A percentile compares a stretch with the other conserved stretches of the same genome.
Evolutionary conservation across 2,113 vertebrate species (phyloP).

Genomic region (Dicentrarchus labrax): DNA sequence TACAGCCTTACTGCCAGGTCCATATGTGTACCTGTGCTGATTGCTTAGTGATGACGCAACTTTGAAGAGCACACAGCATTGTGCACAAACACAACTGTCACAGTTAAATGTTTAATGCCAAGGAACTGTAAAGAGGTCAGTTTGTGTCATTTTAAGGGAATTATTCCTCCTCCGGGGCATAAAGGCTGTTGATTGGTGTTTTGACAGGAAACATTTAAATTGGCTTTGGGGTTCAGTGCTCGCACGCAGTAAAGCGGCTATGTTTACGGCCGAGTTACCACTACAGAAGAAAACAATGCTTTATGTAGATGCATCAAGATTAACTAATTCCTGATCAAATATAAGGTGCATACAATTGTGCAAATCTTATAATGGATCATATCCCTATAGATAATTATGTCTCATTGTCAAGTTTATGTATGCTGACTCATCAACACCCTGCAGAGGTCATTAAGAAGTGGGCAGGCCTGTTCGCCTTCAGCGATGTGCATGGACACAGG

Average conservation of each 20-base stretch:
- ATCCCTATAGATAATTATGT: not conserved
- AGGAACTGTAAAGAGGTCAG: not conserved
- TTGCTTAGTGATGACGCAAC: not conserved
- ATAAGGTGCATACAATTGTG: not conserved
- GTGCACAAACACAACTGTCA: not conserved
- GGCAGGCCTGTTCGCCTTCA: not conserved
- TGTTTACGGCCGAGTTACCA: not conserved
- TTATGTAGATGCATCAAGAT: constrained; percentile 9
- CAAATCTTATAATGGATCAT: not conserved
- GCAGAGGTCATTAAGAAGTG: constrained; percentile 22
- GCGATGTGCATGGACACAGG: not conserved
- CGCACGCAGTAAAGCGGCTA: not conserved
- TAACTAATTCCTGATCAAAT: constrained; percentile 3
- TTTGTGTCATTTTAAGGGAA: constrained; percentile 10
- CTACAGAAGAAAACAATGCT: constrained; percentile 8
- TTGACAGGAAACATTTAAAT: constrained; percentile 6
- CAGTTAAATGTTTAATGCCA: not conserved
- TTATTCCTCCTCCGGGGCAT: not conserved
- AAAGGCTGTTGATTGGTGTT: constrained; percentile 18
- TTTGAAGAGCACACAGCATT: not conserved
- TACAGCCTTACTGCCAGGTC: not conserved
- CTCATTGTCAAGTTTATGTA: not conserved
- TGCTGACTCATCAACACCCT: not conserved
- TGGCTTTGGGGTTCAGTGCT: constrained; percentile 21
- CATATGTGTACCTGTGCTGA: not conserved